Evolutionary conservation across 1,140 invertebrate genomes (phyloP).

Genomic region (Stegodyphus dumicola): DNA sequence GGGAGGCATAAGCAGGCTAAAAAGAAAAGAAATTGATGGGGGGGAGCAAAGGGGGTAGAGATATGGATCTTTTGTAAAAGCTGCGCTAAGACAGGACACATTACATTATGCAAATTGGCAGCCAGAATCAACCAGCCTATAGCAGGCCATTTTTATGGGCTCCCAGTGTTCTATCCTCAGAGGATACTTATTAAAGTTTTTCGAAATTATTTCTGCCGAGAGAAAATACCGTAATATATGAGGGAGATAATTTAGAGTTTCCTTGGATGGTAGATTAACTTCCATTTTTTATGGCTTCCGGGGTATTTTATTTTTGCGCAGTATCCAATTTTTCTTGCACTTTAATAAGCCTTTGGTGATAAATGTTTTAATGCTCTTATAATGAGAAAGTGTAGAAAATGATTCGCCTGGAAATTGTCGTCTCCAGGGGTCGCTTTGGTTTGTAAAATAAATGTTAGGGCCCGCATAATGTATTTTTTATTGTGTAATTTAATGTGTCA

Average conservation of each 20-base stretch:
- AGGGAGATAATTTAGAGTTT: slow-evolving; percentile 39
- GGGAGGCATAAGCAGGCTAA: slow-evolving; percentile 14
- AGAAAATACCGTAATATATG: slow-evolving; percentile 38
- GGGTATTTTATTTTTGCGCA: background rate
- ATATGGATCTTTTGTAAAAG: slow-evolving; percentile 50
- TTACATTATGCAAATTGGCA: slow-evolving; percentile 59
- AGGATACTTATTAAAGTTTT: slow-evolving; percentile 51
- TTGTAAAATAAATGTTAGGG: too few relatives aligned
- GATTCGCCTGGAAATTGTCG: too few relatives aligned
- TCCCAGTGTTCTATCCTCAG: slow-evolving; percentile 24
- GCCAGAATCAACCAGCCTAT: background rate
- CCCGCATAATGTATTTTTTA: too few relatives aligned
- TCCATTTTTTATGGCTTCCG: slow-evolving; percentile 19
- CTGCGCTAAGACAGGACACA: slow-evolving; percentile 52
- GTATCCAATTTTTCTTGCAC: too few relatives aligned
- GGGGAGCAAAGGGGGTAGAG: background rate
- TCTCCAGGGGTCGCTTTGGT: too few relatives aligned
- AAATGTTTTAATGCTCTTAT: too few relatives aligned
- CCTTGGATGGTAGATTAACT: slow-evolving; percentile 37
- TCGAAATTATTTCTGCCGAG: slow-evolving; percentile 30
- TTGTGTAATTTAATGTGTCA: too few relatives aligned
- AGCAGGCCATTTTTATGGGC: slow-evolving; percentile 29
- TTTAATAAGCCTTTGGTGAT: too few relatives aligned
- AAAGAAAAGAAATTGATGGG: slow-evolving; percentile 18
- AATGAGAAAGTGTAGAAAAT: too few relatives aligned